Evolutionary conservation across 1,140 invertebrate genomes (phyloP), one percentile per base, ranked within the genome.

Genomic region (Penaeus indicus): DNA sequence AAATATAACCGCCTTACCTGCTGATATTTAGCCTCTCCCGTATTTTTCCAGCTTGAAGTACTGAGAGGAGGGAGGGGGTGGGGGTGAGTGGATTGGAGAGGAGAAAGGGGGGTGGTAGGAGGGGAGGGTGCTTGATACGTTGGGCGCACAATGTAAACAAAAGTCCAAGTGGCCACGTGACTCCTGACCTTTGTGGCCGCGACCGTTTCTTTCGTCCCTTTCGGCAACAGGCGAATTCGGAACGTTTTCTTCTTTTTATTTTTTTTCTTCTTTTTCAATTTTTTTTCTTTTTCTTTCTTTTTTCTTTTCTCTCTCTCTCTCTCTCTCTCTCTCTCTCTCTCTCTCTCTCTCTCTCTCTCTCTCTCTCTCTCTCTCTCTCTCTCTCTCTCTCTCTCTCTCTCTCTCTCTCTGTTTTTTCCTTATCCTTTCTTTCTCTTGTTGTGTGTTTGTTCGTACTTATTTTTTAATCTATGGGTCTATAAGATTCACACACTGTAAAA

Each of bases 281-380:
- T 77, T n/a, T 77, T 77, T 42, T 77, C 4, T 72, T 13, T 72
- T 5, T 72, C 16, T 72, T 13, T 72, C n/a, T 72, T 1, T 72
- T 1, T 47, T 42, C 5, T 7, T 42, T 21, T 79, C 38, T 42
- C 38, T 79, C 38, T 42, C 38, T 79, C 19, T 47, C 42, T 80
- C 78, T 80, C 42, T 54, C 32, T 54, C 42, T 80, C 19, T 80
- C 42, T 54, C 42, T 80, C 42, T 80, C 78, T 54, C 78, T 54
- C 13, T 80, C 19, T 47, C 42, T 80, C 78, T 80, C 42, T 54
- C 32, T 54, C 42, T 80, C 19, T 80, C 42, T 54, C 42, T 80
- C 42, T 80, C 78, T 54, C 78, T 54, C 10, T 54, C 78, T 47
- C 18, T 80, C 38, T 80, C 38, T 80, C 32, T 54, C 32, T 47